These are phyloP conservation scores for Tinea trinotella DNA, from an alignment of 2,888 invertebrate species.

Conservation along the genomic window DNA sequence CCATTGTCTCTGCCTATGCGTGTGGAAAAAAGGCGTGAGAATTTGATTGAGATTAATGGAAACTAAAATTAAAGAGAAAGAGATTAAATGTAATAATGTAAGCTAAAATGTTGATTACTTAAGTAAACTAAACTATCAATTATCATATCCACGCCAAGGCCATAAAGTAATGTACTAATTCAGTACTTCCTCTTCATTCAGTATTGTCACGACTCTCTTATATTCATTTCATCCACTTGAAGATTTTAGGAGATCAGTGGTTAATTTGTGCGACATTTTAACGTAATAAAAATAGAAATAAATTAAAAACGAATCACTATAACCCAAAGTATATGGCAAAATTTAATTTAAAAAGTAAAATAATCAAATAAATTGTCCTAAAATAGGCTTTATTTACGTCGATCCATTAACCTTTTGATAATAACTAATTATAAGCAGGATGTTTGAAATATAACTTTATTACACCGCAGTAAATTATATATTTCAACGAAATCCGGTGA, in stretches of 20 bases:
- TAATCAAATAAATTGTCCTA: too few species aligned
- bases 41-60: too few species aligned
- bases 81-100: constrained; percentile 3
- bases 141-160: constrained; percentile 1
- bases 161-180: background rate
- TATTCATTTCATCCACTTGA: too few species aligned
- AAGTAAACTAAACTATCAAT: constrained; percentile 4
- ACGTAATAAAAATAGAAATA: too few species aligned
- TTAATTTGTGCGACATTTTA: too few species aligned
- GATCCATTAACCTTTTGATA: background rate
- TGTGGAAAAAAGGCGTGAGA: too few species aligned
- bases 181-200: background rate
- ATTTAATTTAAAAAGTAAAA: too few species aligned
- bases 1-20: too few species aligned
- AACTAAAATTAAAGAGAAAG: too few species aligned
- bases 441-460: background rate
- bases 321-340: too few species aligned
- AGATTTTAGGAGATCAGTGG: too few species aligned
- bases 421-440: background rate
- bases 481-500: background rate
- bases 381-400: background rate
- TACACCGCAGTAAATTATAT: background rate
- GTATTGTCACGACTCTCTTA: background rate
- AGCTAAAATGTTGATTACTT: constrained; percentile 4
- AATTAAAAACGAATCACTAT: too few species aligned